Evolutionary conservation across 2,888 invertebrate species (phyloP).

Genomic region (Macropis europaea): DNA sequence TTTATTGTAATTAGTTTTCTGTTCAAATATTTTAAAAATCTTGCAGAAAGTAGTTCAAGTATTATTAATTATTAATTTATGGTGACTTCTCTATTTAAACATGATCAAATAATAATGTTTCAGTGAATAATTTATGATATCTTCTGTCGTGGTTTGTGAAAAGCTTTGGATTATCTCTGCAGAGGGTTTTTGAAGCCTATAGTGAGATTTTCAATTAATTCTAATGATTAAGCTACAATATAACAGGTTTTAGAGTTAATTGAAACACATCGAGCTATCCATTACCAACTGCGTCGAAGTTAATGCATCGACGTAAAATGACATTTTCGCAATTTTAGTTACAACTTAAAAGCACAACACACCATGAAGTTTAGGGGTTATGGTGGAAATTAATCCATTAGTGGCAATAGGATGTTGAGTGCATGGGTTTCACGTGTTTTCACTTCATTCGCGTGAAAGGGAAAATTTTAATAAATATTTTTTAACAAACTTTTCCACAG

Average conservation of each 20-base stretch:
- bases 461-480: no score
- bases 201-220: conserved; percentile 3
- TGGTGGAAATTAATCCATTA: not conserved
- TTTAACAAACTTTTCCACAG: no score
- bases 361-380: not conserved
- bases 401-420: not conserved
- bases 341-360: not conserved
- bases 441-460: not conserved
- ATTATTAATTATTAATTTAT: no score
- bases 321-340: not conserved
- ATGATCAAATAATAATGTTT: no score
- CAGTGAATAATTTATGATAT: no score
- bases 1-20: no score
- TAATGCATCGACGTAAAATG: not conserved
- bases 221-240: not conserved
- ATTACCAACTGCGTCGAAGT: conserved; percentile 3
- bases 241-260: conserved; percentile 14
- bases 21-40: no score
- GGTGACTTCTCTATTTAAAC: no score
- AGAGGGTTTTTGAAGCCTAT: no score
- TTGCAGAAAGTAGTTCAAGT: no score
- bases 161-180: no score
- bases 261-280: conserved; percentile 1
- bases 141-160: no score
- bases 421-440: not conserved